phyloP scores from a whole-genome alignment of 2,113 vertebrate genomes.

The Ranitomeya variabilis region DNA sequence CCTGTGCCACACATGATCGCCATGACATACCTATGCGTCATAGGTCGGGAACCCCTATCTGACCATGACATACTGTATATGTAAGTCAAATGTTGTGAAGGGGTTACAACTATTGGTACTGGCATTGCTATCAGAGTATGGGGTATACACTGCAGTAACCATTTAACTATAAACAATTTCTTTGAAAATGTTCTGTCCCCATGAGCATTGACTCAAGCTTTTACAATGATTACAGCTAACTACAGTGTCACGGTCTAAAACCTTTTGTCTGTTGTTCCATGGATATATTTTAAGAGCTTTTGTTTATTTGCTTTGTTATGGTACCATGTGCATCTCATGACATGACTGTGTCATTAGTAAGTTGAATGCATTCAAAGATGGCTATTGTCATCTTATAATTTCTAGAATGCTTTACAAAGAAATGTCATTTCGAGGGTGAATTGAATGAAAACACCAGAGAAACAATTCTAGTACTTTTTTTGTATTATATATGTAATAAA shows the following conservation, averaged over 20 bases:
- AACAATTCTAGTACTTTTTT: not conserved
- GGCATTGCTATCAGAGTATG: not conserved
- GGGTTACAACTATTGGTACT: not conserved
- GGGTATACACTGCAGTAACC: not conserved
- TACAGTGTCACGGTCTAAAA: not conserved
- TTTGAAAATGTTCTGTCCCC: not conserved
- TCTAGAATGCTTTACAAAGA: slow-evolving; percentile 25
- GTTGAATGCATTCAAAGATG: not conserved
- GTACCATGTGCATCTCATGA: slow-evolving; percentile 25
- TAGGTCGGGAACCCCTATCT: too few species aligned
- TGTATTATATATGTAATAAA: too few species aligned
- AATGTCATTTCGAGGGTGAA: not conserved
- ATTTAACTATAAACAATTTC: not conserved
- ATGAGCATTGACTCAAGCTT: not conserved
- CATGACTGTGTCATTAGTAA: not conserved
- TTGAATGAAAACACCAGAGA: not conserved
- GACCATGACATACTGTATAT: too few species aligned
- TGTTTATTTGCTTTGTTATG: slow-evolving; percentile 26
- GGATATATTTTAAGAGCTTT: not conserved
- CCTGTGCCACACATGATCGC: too few species aligned
- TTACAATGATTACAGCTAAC: not conserved
- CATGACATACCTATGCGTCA: too few species aligned
- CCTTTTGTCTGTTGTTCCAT: not conserved
- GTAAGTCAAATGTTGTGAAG: too few species aligned
- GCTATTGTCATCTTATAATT: slow-evolving; percentile 22